These are phyloP conservation scores for Probosciger aterrimus DNA, from an alignment of 2,113 vertebrate genomes.

Conservation along the genomic window DNA sequence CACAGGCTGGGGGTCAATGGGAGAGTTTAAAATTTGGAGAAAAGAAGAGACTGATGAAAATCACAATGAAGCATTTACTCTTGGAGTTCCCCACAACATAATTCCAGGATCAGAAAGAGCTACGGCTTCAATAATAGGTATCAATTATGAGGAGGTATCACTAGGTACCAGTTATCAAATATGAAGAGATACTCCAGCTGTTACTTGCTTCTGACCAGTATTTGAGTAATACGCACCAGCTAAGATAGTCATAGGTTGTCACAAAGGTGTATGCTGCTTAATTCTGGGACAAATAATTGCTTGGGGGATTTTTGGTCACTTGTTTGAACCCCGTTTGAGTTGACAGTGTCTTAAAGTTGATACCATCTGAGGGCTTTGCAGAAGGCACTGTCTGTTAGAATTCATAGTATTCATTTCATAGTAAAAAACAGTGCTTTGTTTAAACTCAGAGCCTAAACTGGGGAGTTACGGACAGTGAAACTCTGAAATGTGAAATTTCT, in stretches of 20 bases:
- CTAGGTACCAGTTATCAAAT: conserved; percentile 38
- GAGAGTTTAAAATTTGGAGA: conserved; percentile 94
- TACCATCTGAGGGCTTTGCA: not conserved
- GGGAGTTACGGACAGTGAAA: not conserved
- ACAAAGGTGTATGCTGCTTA: not conserved
- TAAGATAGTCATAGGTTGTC: not conserved
- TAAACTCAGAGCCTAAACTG: not conserved
- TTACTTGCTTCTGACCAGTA: not conserved
- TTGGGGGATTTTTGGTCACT: not conserved
- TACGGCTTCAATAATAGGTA: conserved; percentile 89
- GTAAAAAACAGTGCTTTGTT: not conserved
- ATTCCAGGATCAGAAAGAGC: conserved; percentile 91
- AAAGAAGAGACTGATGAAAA: conserved; percentile 93
- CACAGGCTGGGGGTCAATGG: conserved; percentile 92
- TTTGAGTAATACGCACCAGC: not conserved
- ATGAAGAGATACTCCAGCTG: not conserved
- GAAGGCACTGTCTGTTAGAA: not conserved
- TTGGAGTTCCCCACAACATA: conserved; percentile 89
- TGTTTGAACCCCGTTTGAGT: not conserved
- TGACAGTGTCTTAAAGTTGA: not conserved
- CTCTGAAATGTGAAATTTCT: not conserved
- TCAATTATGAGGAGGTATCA: conserved; percentile 11
- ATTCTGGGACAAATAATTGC: not conserved
- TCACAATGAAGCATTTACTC: conserved; percentile 93
- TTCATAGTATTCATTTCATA: not conserved